phyloP scores from a whole-genome alignment of 2,888 invertebrate genomes.

The Drosophila heteroneura region DNA sequence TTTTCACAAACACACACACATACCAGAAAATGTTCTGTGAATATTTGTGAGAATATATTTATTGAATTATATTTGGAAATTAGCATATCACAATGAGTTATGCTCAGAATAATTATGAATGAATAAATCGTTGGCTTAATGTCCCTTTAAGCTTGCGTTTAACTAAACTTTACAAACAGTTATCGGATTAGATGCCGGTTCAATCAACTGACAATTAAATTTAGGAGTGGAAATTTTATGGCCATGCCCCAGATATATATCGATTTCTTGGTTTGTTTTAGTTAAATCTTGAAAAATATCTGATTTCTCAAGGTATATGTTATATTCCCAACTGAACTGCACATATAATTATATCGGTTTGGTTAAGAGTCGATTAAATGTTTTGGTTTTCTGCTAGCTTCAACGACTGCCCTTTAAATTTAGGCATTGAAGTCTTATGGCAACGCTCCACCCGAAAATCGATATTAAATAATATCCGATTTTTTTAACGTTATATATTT shows the following conservation, averaged over 20 bases:
- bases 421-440: not conserved
- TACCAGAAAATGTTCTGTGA: not conserved
- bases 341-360: not conserved
- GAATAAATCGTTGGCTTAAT: not conserved
- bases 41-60: constrained; percentile 2
- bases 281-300: not conserved
- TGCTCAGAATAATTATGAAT: not conserved
- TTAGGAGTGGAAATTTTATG: not conserved
- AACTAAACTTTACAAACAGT: not conserved
- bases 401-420: not conserved
- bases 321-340: not conserved
- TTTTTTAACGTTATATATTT: not conserved
- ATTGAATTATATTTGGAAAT: not conserved
- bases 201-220: not conserved
- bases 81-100: not conserved
- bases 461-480: not conserved
- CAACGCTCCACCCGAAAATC: not conserved
- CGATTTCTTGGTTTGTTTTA: not conserved
- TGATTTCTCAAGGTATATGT: not conserved
- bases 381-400: not conserved
- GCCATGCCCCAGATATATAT: not conserved
- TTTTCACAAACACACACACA: not conserved
- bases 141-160: not conserved
- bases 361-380: not conserved
- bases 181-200: not conserved